A percentile compares a stretch with the other conserved stretches of the same genome.
These are phyloP conservation scores for Morphnarchus princeps DNA, from an alignment of 2,113 vertebrate genomes.

Conservation along the genomic window DNA sequence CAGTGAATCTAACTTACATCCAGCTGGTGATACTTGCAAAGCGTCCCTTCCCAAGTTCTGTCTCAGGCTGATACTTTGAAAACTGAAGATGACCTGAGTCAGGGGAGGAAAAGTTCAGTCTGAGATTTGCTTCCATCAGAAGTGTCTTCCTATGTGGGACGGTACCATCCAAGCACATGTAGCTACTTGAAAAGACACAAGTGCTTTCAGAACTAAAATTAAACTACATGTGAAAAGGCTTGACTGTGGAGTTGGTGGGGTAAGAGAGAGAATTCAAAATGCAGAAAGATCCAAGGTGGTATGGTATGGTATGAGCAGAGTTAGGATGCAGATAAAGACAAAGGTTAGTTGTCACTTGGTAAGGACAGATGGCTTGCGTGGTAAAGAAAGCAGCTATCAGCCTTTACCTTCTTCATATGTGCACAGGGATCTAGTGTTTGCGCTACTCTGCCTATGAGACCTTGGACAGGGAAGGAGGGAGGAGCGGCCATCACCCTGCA, in stretches of 20 bases:
- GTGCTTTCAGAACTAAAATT: not conserved
- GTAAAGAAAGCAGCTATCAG: not conserved
- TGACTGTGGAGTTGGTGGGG: not conserved
- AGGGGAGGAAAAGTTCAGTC: not conserved
- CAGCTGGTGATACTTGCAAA: not conserved
- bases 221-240: not conserved
- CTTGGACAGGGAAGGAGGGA: not conserved
- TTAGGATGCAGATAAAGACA: not conserved
- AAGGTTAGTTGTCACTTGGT: not conserved
- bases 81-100: not conserved
- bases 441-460: not conserved
- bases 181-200: not conserved
- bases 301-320: not conserved
- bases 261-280: not conserved
- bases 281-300: not conserved
- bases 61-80: not conserved
- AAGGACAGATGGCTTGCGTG: not conserved
- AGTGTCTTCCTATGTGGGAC: not conserved
- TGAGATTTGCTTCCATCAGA: not conserved
- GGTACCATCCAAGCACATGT: not conserved
- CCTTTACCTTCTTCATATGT: not conserved
- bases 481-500: rapidly evolving
- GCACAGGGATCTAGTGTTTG: rapidly evolving
- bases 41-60: not conserved
- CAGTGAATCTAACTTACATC: not conserved